Base-by-base conservation (phyloP, 30 jellyfish, hydroid and myxozoan species). In the Phacellophora camtschatica region DNA sequence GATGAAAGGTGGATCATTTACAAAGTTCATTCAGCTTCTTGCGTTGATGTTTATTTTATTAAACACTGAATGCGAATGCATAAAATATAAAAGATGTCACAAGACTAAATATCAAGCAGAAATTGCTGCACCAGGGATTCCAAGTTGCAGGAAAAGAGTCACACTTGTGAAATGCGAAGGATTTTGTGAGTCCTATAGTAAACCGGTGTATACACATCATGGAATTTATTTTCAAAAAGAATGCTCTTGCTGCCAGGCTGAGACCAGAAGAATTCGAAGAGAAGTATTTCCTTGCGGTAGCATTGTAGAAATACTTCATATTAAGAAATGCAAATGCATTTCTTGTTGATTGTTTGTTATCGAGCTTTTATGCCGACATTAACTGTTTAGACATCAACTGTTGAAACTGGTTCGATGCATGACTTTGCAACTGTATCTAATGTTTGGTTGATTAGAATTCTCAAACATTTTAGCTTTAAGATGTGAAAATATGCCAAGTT, bases 161-260 rank as follows among this genome's bases (percentile, higher is more conserved):
- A 62, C 81, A 2, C 33, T 89, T 5, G 81, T 56, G n/a, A 82
- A 81, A 61, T 89, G 97, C 45, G 97, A 83, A 50, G 97, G 97
- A 2, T 75, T 24, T 45, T 89, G 97, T 51, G 39, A 56, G n/a
- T 81, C 92, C 32, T 49, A 22, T 43, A 71, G 92, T 28, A 51
- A 48, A 12, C 95, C 95, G 22, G 77, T 51, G 8, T 42, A 45
- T 20, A 22, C 81, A 10, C 61, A 19, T 9, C 58, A 30, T 28
- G 93, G 88, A 49, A 57, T 49, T 4, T 48, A 63, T 24, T 89
- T 90, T 71, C 71, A 82, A 45, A 43, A 55, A 8, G 43, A 43
- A 28, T 89, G 97, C 80, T 61, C 34, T 18, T 89, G 97, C 31
- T 89, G 97, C 79, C 86, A 70, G 62, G 95, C 97, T 22, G 66